Evolutionary conservation across 2,888 invertebrate genomes (phyloP).

Genomic region (Anagyrus pseudococci): DNA sequence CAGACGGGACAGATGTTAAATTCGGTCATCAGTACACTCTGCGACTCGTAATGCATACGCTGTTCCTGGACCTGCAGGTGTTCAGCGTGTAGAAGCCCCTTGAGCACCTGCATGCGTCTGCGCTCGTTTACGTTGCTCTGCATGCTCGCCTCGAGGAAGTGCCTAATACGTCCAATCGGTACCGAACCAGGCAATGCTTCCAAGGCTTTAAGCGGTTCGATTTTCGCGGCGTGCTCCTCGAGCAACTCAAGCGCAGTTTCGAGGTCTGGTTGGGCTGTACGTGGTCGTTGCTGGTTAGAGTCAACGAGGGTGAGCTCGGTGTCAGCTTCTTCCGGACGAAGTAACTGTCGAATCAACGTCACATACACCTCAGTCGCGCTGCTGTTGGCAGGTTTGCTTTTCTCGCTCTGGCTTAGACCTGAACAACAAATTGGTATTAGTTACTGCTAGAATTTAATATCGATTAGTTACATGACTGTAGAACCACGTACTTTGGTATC

Average conservation of each 20-base stretch:
- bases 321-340: constrained; percentile 45
- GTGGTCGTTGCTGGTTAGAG: constrained; percentile 48
- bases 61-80: constrained; percentile 84
- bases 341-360: constrained; percentile 66
- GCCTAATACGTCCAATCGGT: constrained; percentile 76
- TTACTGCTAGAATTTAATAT: background rate
- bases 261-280: constrained; percentile 75
- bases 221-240: constrained; percentile 82
- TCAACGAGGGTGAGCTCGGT: constrained; percentile 38
- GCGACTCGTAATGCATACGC: constrained; percentile 81
- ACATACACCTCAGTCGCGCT: constrained; percentile 65
- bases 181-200: constrained; percentile 83
- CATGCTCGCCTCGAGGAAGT: constrained; percentile 80
- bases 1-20: constrained; percentile 90
- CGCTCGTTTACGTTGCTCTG: constrained; percentile 77
- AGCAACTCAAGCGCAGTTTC: constrained; percentile 81
- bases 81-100: constrained; percentile 85
- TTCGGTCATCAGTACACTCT: constrained; percentile 84
- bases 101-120: constrained; percentile 78
- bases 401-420: constrained; percentile 49
- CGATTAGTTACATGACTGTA: background rate
- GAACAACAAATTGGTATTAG: no score
- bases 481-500: constrained; percentile 55
- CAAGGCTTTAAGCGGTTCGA: constrained; percentile 82
- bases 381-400: constrained; percentile 41